These are phyloP conservation scores for Tragelaphus scriptus DNA, from an alignment of 2,113 vertebrate genomes.

Conservation along the genomic window DNA sequence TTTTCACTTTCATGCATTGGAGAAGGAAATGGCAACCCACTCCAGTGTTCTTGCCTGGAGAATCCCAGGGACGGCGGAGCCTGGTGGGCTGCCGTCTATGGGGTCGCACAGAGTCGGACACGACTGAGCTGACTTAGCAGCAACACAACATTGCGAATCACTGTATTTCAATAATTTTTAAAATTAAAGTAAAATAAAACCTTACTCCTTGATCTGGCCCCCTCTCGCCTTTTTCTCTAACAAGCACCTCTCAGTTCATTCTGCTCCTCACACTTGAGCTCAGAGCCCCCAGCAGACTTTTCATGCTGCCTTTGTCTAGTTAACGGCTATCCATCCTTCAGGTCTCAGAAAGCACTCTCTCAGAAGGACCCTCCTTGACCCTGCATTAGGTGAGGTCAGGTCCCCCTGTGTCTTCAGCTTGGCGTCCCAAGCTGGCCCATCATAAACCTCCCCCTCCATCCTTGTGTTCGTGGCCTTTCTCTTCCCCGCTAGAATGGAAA, in stretches of 20 bases:
- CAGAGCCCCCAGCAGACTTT: background rate
- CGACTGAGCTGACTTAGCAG: too few relatives aligned
- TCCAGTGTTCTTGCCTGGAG: too few relatives aligned
- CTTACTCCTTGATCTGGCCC: background rate
- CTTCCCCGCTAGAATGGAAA: background rate
- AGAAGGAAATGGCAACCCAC: too few relatives aligned
- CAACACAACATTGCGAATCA: background rate
- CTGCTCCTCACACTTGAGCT: background rate
- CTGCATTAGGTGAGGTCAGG: background rate
- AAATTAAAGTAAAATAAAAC: background rate
- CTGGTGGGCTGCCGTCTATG: too few relatives aligned
- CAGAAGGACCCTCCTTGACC: background rate
- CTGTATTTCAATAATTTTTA: background rate
- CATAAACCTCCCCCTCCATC: background rate
- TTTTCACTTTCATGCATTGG: too few relatives aligned
- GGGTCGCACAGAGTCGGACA: too few relatives aligned
- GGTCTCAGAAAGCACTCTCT: background rate
- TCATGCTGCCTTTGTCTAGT: background rate
- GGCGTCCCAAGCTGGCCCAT: background rate
- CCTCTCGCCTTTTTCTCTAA: background rate
- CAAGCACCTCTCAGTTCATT: background rate
- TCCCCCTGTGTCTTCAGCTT: background rate
- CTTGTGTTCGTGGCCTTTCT: background rate
- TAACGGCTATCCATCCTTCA: background rate
- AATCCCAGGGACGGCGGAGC: too few relatives aligned